Percentiles rank a stretch among this genome's conserved stretches.
phyloP scores from a whole-genome alignment of 2,888 invertebrate species.

The Mythimna pallens region DNA sequence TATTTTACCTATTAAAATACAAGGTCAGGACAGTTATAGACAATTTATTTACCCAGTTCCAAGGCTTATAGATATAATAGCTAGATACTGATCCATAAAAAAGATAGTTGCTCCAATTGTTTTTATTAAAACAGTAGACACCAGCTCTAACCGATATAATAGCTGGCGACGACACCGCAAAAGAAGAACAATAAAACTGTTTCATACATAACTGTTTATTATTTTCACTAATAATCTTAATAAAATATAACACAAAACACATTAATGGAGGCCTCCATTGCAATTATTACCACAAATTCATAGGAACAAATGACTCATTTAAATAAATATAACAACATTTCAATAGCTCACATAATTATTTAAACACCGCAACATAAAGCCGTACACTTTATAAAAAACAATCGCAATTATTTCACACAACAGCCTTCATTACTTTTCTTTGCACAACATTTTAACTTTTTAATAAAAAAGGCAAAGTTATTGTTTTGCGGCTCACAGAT shows the following conservation, averaged over 20 bases:
- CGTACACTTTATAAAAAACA: conserved; percentile 43
- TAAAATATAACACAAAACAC: not conserved
- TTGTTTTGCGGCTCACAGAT: conserved; percentile 81
- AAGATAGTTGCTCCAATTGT: not conserved
- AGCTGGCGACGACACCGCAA: not conserved
- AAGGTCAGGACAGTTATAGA: not conserved
- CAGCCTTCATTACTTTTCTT: conserved; percentile 63
- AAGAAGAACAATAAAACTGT: conserved; percentile 1
- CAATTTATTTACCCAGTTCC: not conserved
- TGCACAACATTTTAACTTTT: conserved; percentile 62
- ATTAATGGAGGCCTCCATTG: conserved; percentile 5
- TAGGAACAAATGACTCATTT: conserved; percentile 23
- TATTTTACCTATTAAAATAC: not conserved
- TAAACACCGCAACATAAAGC: conserved; percentile 32
- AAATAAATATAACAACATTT: conserved; percentile 28
- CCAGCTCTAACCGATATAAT: not conserved
- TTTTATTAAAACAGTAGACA: not conserved
- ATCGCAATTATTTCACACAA: conserved; percentile 51
- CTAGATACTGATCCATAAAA: conserved; percentile 13
- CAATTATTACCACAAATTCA: conserved; percentile 10
- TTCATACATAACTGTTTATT: not conserved
- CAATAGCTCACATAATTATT: conserved; percentile 39
- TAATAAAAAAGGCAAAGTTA: conserved; percentile 76
- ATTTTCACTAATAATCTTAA: not conserved
- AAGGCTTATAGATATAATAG: conserved; percentile 6